Evolutionary conservation across 2,797 vertebrate genomes (phyloP).

Genomic region (Pseudochirops cupreus): DNA sequence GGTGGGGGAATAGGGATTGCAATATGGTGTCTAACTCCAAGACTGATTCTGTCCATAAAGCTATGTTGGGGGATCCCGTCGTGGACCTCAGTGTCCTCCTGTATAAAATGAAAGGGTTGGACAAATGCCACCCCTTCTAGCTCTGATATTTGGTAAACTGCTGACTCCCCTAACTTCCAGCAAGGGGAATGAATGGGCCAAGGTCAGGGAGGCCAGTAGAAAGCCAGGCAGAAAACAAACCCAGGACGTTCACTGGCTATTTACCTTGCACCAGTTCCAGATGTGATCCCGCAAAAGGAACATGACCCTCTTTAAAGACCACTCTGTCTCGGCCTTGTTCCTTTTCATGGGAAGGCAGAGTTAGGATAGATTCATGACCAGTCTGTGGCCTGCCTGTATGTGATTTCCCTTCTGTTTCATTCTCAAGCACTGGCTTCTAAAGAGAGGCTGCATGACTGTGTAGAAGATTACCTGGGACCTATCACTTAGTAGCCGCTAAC

Average conservation of each 20-base stretch:
- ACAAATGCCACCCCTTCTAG: background rate
- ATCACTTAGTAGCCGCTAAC: background rate
- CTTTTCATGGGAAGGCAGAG: background rate
- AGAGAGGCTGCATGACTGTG: background rate
- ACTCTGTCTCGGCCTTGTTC: background rate
- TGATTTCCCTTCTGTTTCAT: background rate
- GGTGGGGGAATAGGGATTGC: background rate
- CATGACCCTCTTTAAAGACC: background rate
- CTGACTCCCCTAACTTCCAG: background rate
- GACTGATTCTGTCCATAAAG: background rate
- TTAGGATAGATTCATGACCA: background rate
- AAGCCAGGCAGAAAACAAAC: background rate
- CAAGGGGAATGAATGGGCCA: background rate
- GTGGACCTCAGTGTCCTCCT: no score
- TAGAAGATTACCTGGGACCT: background rate
- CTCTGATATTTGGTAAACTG: background rate
- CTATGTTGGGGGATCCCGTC: background rate
- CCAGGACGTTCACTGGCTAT: no score
- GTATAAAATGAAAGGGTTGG: background rate
- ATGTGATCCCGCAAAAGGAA: background rate
- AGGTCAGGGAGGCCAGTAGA: background rate
- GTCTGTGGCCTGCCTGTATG: no score
- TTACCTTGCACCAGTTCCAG: background rate
- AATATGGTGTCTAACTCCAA: background rate
- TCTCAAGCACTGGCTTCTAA: background rate